These are phyloP conservation scores for Pelochelys cantorii DNA, from an alignment of 2,797 vertebrate genomes.

Conservation along the genomic window DNA sequence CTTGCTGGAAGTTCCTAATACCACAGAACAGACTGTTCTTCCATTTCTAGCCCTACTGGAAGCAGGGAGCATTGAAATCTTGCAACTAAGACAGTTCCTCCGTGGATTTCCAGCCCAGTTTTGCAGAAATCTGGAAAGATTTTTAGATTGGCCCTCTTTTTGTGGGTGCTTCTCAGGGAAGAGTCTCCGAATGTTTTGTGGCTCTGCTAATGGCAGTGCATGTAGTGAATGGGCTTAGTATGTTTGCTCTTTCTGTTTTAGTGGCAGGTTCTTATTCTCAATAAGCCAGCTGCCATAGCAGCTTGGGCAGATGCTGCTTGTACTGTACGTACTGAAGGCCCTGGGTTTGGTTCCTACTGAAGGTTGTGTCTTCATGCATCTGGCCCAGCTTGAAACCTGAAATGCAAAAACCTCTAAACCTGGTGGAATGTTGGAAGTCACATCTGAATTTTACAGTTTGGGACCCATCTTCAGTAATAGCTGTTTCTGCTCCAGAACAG, in stretches of 20 bases:
- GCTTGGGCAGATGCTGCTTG: background rate
- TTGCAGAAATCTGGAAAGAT: background rate
- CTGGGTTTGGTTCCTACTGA: background rate
- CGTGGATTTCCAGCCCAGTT: background rate
- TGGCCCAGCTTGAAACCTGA: background rate
- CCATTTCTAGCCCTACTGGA: background rate
- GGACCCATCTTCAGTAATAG: background rate
- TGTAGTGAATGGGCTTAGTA: background rate
- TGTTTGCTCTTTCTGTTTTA: background rate
- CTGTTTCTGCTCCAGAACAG: background rate
- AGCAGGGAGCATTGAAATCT: background rate
- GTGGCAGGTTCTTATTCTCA: background rate
- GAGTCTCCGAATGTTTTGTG: background rate
- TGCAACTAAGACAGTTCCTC: background rate
- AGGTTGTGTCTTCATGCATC: background rate
- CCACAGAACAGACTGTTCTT: slow-evolving; percentile 11
- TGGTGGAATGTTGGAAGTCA: background rate
- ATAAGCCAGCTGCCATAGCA: background rate
- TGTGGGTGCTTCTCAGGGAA: background rate
- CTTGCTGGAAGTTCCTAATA: background rate
- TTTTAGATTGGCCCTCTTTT: background rate
- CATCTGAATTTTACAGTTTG: background rate
- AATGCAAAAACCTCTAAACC: background rate
- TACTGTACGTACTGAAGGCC: background rate
- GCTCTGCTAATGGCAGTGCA: background rate